Evolutionary conservation across 2,888 invertebrate species (phyloP).

Genomic region (Anagyrus pseudococci): DNA sequence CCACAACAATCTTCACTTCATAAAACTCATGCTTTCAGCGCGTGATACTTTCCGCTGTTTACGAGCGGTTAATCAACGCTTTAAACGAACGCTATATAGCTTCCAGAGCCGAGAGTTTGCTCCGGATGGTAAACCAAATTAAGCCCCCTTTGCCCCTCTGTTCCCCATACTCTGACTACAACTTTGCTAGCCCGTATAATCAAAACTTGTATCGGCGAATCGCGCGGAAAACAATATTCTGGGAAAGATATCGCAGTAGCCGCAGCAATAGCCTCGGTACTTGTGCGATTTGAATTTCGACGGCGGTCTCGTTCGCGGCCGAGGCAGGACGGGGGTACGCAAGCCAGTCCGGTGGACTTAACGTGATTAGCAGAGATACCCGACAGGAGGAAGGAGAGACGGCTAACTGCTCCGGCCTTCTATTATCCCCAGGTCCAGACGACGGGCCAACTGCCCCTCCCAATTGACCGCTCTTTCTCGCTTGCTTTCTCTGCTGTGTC

Average conservation of each 20-base stretch:
- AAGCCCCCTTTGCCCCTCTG: neutral
- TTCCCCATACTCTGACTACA: too few relatives aligned
- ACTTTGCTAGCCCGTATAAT: too few relatives aligned
- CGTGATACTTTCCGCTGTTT: too few relatives aligned
- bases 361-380: conserved; percentile 61
- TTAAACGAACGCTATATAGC: too few relatives aligned
- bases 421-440: conserved; percentile 60
- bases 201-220: conserved; percentile 29
- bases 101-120: too few relatives aligned
- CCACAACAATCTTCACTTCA: too few relatives aligned
- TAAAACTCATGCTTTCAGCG: too few relatives aligned
- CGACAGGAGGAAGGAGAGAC: conserved; percentile 40
- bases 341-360: conserved; percentile 60
- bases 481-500: conserved; percentile 15
- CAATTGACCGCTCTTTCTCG: conserved; percentile 12
- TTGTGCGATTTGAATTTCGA: too few relatives aligned
- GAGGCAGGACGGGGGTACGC: too few relatives aligned
- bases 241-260: conserved; percentile 37
- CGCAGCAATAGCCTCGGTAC: conserved; percentile 6
- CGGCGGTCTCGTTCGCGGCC: conserved; percentile 42
- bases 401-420: conserved; percentile 41
- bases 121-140: conserved; percentile 18
- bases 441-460: conserved; percentile 44
- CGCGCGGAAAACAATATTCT: conserved; percentile 29
- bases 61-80: conserved; percentile 8